Percentiles rank a stretch among this genome's conserved stretches.
Conservation (phyloP, 2,797 vertebrate species). For the Morus bassanus region DNA sequence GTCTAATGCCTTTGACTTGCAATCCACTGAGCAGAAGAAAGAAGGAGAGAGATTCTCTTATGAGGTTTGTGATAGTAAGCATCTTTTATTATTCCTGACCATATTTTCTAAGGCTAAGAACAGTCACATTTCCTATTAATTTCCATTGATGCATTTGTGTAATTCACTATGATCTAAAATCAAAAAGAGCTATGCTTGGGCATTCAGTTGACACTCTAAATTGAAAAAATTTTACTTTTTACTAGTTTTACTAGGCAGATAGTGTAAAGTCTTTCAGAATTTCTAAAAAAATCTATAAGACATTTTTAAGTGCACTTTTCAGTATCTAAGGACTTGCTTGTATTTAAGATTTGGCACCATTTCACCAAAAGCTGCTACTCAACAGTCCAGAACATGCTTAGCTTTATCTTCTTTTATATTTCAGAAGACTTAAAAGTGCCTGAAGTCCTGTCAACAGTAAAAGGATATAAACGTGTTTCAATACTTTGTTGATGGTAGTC, state of each 20-base stretch:
- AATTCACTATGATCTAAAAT: not conserved
- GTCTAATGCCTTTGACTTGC: conserved; percentile 82
- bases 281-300: not conserved
- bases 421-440: not conserved
- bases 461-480: not conserved
- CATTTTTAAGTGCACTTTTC: conserved; percentile 16
- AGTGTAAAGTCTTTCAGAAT: not conserved
- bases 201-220: not conserved
- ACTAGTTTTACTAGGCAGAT: not conserved
- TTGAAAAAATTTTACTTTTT: not conserved
- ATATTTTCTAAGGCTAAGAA: not conserved
- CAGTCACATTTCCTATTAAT: not conserved
- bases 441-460: not conserved
- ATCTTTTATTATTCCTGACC: conserved; percentile 56
- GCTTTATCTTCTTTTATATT: not conserved
- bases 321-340: not conserved
- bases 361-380: not conserved
- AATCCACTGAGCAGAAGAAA: conserved; percentile 86
- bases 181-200: conserved; percentile 49
- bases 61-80: conserved; percentile 92
- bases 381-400: not conserved
- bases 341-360: not conserved
- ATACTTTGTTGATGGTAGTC: not conserved
- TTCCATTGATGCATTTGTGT: conserved; percentile 33
- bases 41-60: conserved; percentile 98